Evolutionary conservation across 2,113 vertebrate genomes (phyloP).

Genomic region (Tautogolabrus adspersus): DNA sequence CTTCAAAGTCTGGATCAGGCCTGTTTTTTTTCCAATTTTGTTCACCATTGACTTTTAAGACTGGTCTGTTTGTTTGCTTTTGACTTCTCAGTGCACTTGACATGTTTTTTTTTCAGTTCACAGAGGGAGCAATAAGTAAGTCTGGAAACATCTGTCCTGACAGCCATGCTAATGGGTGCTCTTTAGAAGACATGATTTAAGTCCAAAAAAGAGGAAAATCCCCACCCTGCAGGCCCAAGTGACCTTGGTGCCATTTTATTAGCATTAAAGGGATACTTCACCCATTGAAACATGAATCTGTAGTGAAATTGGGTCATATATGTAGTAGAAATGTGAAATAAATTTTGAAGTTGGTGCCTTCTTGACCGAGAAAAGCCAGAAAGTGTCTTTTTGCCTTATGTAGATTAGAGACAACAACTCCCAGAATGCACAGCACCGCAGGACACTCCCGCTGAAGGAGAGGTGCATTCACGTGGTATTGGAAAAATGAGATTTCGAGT

Average conservation of each 20-base stretch:
- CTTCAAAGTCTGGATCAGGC: slow-evolving; percentile 5
- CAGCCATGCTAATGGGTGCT: slow-evolving; percentile 17
- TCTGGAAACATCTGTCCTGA: slow-evolving; percentile 27
- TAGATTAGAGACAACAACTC: too few species aligned
- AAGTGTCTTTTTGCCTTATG: too few species aligned
- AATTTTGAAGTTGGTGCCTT: too few species aligned
- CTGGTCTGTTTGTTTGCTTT: slow-evolving; percentile 46
- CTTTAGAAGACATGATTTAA: slow-evolving; percentile 28
- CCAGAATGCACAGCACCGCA: too few species aligned
- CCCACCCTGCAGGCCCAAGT: slow-evolving; percentile 39
- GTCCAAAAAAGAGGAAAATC: slow-evolving; percentile 1
- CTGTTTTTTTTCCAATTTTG: slow-evolving; percentile 32
- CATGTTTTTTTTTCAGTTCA: slow-evolving; percentile 1
- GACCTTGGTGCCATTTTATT: slow-evolving; percentile 47
- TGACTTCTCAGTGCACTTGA: slow-evolving; percentile 38
- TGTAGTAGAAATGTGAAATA: too few species aligned
- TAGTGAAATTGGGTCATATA: too few species aligned
- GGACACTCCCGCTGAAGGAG: too few species aligned
- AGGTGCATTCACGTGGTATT: too few species aligned
- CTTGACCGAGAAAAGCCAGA: too few species aligned
- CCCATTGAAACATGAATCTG: too few species aligned
- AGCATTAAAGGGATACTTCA: too few species aligned
- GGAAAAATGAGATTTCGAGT: too few species aligned
- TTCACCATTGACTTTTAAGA: slow-evolving; percentile 54
- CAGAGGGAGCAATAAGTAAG: neutral